phyloP scores from a whole-genome alignment of 2,888 invertebrate genomes.

The Conops quadrifasciatus region DNA sequence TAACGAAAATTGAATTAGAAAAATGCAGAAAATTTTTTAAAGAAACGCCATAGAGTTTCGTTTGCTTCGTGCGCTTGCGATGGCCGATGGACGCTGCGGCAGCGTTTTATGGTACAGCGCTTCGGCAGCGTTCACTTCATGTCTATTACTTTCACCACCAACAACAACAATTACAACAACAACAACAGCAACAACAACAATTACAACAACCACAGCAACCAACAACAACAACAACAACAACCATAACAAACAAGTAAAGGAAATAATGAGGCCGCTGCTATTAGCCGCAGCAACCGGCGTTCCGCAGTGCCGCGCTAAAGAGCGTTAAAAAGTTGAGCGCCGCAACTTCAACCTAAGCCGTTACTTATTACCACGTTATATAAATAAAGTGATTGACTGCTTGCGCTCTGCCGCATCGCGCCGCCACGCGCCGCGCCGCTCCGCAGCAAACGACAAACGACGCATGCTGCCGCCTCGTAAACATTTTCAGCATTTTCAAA shows the following conservation, averaged over 20 bases:
- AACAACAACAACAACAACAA: slow-evolving; percentile 37
- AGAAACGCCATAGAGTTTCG: too few relatives aligned
- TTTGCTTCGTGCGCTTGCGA: too few relatives aligned
- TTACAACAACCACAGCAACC: slow-evolving; percentile 15
- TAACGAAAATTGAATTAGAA: too few relatives aligned
- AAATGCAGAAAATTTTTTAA: too few relatives aligned
- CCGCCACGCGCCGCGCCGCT: slow-evolving; percentile 6
- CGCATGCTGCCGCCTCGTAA: too few relatives aligned
- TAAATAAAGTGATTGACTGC: slow-evolving; percentile 29
- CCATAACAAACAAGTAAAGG: slow-evolving; percentile 32
- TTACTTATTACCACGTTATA: slow-evolving; percentile 4
- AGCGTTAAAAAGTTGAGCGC: background rate
- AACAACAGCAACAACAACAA: slow-evolving; percentile 3
- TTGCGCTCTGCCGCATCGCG: slow-evolving; percentile 2
- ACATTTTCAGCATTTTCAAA: too few relatives aligned
- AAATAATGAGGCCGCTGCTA: slow-evolving; percentile 40
- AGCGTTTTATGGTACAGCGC: too few relatives aligned
- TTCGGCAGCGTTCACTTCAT: too few relatives aligned
- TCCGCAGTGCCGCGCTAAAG: background rate
- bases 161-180: background rate
- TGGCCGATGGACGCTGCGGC: too few relatives aligned
- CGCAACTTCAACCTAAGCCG: background rate
- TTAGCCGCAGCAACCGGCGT: slow-evolving; percentile 22
- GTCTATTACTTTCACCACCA: background rate
- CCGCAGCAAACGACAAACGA: background rate